phyloP scores from a whole-genome alignment of 2,888 invertebrate species.

The Salticus scenicus region DNA sequence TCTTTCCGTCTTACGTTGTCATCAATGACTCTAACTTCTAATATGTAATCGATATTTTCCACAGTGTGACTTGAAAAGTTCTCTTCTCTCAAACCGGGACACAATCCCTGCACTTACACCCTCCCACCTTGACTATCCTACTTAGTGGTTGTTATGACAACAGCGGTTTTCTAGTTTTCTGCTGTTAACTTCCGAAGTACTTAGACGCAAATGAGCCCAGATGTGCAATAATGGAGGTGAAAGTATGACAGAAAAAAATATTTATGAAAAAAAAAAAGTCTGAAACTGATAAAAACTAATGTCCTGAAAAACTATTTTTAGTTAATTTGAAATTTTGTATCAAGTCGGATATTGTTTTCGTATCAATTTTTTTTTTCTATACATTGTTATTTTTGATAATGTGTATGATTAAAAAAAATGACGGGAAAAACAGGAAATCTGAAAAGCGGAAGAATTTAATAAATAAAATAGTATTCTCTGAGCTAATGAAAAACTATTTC shows the following conservation, averaged over 20 bases:
- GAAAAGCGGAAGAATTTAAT: no score
- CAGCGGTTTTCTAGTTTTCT: conserved; percentile 7
- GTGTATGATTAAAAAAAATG: no score
- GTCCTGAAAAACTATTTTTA: no score
- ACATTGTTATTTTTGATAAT: no score
- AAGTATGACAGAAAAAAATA: not conserved
- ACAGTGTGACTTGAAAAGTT: conserved; percentile 17
- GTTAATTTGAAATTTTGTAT: no score
- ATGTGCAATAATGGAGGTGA: not conserved
- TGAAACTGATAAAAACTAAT: no score
- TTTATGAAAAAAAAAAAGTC: no score
- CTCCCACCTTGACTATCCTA: not conserved
- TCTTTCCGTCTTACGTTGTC: not conserved
- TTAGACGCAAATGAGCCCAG: conserved; percentile 16
- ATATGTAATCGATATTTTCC: conserved; percentile 44
- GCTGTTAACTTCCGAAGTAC: conserved; percentile 6
- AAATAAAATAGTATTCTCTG: no score
- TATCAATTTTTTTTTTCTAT: no score
- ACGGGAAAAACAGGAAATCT: no score
- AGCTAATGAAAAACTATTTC: no score
- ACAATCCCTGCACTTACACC: conserved; percentile 5
- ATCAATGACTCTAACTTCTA: not conserved
- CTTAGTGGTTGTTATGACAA: conserved; percentile 13
- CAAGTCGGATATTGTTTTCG: no score
- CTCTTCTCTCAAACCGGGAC: conserved; percentile 17